phyloP scores from a whole-genome alignment of 2,888 invertebrate genomes.

The Bugulina stolonifera region DNA sequence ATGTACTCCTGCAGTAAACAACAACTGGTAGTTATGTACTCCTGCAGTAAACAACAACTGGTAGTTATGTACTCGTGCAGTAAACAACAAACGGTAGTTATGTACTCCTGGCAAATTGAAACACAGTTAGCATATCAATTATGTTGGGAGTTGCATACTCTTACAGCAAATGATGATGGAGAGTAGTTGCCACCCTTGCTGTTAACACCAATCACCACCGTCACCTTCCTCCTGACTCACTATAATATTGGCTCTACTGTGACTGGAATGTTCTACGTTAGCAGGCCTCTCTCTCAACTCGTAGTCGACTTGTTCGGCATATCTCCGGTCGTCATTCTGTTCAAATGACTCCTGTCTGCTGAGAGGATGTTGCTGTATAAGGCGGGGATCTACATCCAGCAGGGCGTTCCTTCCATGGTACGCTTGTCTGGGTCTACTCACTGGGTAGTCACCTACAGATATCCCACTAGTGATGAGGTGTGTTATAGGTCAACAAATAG shows the following conservation, averaged over 20 bases:
- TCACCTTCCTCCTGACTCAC: neutral
- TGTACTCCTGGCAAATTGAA: no score
- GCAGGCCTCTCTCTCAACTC: neutral
- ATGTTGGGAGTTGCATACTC: no score
- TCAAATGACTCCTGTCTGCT: slow-evolving; percentile 15
- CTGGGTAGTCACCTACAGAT: neutral
- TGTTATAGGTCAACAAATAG: no score
- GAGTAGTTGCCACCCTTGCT: no score
- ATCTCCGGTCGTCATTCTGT: slow-evolving; percentile 1
- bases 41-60: no score
- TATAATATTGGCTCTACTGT: neutral
- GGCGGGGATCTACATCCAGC: slow-evolving; percentile 8
- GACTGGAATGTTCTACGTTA: neutral
- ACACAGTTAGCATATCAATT: no score
- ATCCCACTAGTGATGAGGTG: no score
- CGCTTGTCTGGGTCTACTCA: neutral
- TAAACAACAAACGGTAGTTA: no score
- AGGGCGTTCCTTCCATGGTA: slow-evolving; percentile 21
- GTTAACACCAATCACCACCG: slow-evolving; percentile 16
- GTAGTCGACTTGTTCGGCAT: neutral
- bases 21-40: no score
- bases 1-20: no score
- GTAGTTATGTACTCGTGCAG: no score
- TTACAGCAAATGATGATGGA: no score
- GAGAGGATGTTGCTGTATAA: neutral